These are phyloP conservation scores for Nesoenas mayeri DNA, from an alignment of 2,113 vertebrate species.

Conservation along the genomic window DNA sequence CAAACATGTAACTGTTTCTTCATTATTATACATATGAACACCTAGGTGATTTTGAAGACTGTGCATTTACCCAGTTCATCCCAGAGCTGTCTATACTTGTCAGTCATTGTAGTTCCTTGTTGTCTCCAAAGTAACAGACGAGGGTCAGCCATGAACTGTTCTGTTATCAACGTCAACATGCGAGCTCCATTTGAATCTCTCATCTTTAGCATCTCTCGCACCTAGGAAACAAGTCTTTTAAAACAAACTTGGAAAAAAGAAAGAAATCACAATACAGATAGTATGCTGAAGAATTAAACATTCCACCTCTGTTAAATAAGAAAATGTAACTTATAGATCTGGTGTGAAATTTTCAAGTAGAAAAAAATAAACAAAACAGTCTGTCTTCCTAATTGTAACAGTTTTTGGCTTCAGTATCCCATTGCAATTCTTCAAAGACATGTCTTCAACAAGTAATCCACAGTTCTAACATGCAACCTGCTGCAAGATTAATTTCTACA, in stretches of 20 bases:
- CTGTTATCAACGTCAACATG: conserved; percentile 95
- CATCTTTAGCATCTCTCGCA: conserved; percentile 98
- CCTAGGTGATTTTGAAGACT: conserved; percentile 1
- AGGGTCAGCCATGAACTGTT: conserved; percentile 96
- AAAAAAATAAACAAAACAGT: background rate
- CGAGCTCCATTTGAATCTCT: conserved; percentile 95
- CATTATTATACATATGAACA: background rate
- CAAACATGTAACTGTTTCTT: background rate
- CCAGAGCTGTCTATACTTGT: conserved; percentile 98
- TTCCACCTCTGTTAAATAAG: background rate
- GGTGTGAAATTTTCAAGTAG: background rate
- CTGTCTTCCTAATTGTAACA: background rate
- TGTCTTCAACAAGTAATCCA: background rate
- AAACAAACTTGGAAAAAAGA: conserved; percentile 26
- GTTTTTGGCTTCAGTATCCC: background rate
- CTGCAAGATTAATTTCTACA: background rate
- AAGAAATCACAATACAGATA: background rate
- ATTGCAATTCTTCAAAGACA: background rate
- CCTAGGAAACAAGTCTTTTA: conserved; percentile 75
- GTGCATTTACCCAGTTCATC: conserved; percentile 84
- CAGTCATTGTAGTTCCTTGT: conserved; percentile 95
- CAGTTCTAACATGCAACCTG: background rate
- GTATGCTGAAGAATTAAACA: background rate
- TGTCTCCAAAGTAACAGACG: conserved; percentile 91
- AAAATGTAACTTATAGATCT: background rate